A percentile compares a stretch with the other conserved stretches of the same genome.
These are phyloP conservation scores for Ammodytes marinus DNA, from an alignment of 2,113 vertebrate genomes.

Conservation along the genomic window DNA sequence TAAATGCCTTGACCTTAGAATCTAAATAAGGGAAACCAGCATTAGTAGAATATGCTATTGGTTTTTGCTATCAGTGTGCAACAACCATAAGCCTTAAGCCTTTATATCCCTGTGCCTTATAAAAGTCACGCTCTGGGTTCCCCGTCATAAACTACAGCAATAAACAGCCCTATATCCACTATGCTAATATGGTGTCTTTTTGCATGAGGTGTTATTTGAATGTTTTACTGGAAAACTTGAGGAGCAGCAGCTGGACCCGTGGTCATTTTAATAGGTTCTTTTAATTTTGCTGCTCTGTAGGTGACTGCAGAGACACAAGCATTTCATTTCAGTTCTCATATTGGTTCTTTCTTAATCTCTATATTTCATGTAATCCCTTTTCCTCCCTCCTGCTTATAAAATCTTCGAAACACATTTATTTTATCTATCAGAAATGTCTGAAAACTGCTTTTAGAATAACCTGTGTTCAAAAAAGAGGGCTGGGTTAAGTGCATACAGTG, in stretches of 20 bases:
- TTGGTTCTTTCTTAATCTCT: constrained; percentile 4
- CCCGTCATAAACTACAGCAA: constrained; percentile 45
- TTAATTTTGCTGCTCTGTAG: constrained; percentile 18
- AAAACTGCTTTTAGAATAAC: neutral
- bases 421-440: neutral
- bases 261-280: constrained; percentile 47
- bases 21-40: constrained; percentile 40
- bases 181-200: constrained; percentile 48
- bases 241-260: constrained; percentile 13
- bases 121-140: constrained; percentile 47
- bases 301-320: neutral
- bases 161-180: constrained; percentile 53
- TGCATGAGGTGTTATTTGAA: constrained; percentile 30
- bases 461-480: constrained; percentile 12
- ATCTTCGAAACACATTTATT: neutral
- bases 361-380: neutral
- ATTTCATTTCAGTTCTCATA: neutral
- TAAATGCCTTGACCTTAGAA: constrained; percentile 33
- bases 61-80: constrained; percentile 57
- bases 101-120: constrained; percentile 42
- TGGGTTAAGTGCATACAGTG: constrained; percentile 10
- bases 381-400: neutral
- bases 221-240: constrained; percentile 27
- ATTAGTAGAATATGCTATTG: constrained; percentile 48
- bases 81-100: constrained; percentile 45